These are phyloP conservation scores for Schlechtendalia chinensis DNA, from an alignment of 1,140 invertebrate genomes.

Conservation along the genomic window DNA sequence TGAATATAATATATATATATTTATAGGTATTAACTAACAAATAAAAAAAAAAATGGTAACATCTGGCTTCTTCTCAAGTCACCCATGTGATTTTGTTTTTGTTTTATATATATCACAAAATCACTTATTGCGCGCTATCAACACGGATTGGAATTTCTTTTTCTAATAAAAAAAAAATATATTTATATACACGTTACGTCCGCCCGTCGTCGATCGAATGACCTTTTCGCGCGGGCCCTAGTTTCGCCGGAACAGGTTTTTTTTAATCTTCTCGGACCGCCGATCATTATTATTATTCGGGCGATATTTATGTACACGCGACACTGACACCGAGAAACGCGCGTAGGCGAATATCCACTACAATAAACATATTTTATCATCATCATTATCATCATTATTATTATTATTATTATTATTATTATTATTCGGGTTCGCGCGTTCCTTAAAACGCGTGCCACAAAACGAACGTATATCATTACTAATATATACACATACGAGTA, in stretches of 20 bases:
- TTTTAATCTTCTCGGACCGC: neutral
- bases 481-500: too few species aligned
- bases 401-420: neutral
- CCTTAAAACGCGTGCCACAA: too few species aligned
- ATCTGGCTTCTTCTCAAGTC: too few species aligned
- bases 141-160: too few species aligned
- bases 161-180: too few species aligned
- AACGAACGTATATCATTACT: too few species aligned
- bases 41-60: too few species aligned
- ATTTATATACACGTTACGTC: neutral
- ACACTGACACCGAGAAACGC: neutral
- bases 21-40: too few species aligned
- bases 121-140: too few species aligned
- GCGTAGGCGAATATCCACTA: constrained; percentile 25
- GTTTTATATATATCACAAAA: too few species aligned
- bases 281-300: constrained; percentile 20
- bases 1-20: too few species aligned
- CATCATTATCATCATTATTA: neutral
- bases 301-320: constrained; percentile 13
- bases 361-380: neutral
- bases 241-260: constrained; percentile 20
- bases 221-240: constrained; percentile 35
- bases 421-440: constrained; percentile 1
- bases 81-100: too few species aligned
- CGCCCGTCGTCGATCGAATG: neutral